These are phyloP conservation scores for Graphium colonna DNA, from an alignment of 2,888 invertebrate genomes.

Conservation along the genomic window DNA sequence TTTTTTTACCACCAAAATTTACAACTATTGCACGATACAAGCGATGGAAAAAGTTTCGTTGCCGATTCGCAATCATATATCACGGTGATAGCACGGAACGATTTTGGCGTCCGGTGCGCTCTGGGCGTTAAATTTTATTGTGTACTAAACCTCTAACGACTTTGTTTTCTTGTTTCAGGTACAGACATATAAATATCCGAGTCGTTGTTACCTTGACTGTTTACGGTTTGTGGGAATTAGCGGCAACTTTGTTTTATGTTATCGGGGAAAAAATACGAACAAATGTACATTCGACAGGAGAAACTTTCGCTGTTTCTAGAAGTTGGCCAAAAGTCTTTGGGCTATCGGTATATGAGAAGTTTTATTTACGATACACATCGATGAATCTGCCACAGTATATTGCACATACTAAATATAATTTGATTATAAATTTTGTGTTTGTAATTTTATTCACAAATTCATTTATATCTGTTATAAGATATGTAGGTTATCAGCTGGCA, in stretches of 20 bases:
- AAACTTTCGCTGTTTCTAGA: too few species aligned
- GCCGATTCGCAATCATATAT: constrained; percentile 16
- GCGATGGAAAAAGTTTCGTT: constrained; percentile 20
- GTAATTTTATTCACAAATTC: too few species aligned
- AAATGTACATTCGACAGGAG: too few species aligned
- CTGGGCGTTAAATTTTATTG: constrained; percentile 27
- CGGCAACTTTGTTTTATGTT: neutral
- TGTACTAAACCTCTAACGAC: constrained; percentile 45
- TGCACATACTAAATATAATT: too few species aligned
- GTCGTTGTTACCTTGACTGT: constrained; percentile 18
- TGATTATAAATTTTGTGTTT: too few species aligned
- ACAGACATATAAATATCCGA: constrained; percentile 28
- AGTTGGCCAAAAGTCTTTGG: too few species aligned
- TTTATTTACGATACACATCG: too few species aligned
- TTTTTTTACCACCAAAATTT: constrained; percentile 4
- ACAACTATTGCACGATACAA: constrained; percentile 16
- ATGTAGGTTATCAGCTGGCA: too few species aligned
- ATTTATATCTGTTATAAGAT: too few species aligned
- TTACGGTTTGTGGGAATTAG: constrained; percentile 19
- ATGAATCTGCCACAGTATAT: too few species aligned
- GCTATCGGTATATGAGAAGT: too few species aligned
- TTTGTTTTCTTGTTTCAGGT: constrained; percentile 62
- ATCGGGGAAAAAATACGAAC: neutral
- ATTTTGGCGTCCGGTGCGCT: constrained; percentile 25
- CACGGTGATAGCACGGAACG: constrained; percentile 24